A percentile compares a stretch with the other conserved stretches of the same genome.
Conservation (phyloP, 1,140 invertebrate genomes). For the Heliothis subflexa region DNA sequence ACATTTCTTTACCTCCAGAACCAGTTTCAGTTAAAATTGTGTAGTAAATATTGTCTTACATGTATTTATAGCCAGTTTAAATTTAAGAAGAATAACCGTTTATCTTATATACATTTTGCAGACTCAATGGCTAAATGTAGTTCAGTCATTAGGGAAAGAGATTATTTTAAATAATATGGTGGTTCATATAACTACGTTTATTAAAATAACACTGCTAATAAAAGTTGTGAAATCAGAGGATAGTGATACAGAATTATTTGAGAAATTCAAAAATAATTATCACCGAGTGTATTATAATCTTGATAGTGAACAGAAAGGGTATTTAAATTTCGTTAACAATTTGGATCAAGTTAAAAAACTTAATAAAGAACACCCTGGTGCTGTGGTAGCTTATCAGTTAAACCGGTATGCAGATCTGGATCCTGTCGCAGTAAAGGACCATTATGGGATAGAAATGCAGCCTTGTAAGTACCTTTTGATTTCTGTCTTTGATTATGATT, state of each 20-base stretch:
- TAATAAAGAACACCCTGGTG: conserved; percentile 58
- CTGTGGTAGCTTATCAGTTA: conserved; percentile 60
- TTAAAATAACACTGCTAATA: neutral
- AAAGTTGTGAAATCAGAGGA: neutral
- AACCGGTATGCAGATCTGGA: conserved; percentile 70
- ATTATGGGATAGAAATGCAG: conserved; percentile 58
- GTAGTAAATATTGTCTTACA: no score
- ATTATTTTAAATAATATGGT: neutral
- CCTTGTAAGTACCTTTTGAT: conserved; percentile 61
- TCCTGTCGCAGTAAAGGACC: conserved; percentile 58
- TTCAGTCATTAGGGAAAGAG: neutral
- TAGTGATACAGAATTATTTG: conserved; percentile 51
- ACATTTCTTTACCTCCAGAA: conserved; percentile 1
- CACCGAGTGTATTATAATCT: conserved; percentile 61
- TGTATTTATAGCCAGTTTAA: no score
- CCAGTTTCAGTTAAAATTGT: conserved; percentile 18
- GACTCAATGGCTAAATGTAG: neutral
- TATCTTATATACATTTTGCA: no score
- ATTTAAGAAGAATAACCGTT: no score
- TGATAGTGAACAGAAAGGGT: conserved; percentile 57
- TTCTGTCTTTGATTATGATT: neutral
- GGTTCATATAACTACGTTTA: neutral
- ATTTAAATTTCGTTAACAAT: conserved; percentile 66
- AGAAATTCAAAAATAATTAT: conserved; percentile 67
- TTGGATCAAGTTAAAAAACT: conserved; percentile 60